phyloP scores from a whole-genome alignment of 2,888 invertebrate genomes.

The Nebria salina region DNA sequence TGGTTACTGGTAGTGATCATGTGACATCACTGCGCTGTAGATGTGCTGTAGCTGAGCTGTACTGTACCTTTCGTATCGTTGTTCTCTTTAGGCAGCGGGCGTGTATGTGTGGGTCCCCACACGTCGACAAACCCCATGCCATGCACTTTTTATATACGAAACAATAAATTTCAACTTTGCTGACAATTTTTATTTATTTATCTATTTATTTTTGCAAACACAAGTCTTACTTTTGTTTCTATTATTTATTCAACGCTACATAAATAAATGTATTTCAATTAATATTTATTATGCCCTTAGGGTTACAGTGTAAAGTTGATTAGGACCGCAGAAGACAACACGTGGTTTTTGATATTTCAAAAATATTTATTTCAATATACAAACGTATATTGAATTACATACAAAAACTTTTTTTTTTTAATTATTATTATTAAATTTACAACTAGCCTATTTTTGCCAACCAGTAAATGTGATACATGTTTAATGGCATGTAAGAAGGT shows the following conservation, averaged over 20 bases:
- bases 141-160: not conserved
- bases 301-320: not conserved
- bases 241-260: not conserved
- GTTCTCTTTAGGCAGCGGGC: not conserved
- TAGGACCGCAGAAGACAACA: not conserved
- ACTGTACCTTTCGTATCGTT: not conserved
- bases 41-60: not conserved
- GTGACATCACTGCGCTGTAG: not conserved
- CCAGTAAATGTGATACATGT: no score
- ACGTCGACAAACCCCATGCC: not conserved
- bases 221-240: not conserved
- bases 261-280: not conserved
- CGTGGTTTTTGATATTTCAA: not conserved
- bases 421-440: no score
- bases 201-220: constrained; percentile 1
- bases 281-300: not conserved
- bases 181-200: constrained; percentile 1
- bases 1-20: not conserved
- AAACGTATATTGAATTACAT: no score
- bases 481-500: no score
- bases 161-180: constrained; percentile 1
- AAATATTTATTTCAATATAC: no score
- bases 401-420: no score
- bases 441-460: no score
- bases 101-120: not conserved